Evolutionary conservation across 2,113 vertebrate species (phyloP).

Genomic region (Sander vitreus): DNA sequence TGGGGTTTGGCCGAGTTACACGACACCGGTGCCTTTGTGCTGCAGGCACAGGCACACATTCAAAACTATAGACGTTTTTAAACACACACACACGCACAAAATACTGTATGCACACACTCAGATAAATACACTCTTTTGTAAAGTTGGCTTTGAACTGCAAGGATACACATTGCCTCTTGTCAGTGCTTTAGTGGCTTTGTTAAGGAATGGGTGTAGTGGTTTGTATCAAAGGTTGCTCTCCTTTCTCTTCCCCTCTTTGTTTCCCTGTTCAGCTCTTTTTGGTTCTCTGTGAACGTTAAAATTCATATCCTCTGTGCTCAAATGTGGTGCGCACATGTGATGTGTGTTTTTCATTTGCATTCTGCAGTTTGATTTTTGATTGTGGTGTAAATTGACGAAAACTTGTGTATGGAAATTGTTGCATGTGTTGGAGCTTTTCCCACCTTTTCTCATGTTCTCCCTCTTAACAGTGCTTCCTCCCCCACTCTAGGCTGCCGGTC

Average conservation of each 20-base stretch:
- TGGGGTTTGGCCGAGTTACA: slow-evolving; percentile 65
- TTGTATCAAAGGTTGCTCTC: slow-evolving; percentile 59
- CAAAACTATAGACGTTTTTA: slow-evolving; percentile 17
- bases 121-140: slow-evolving; percentile 51
- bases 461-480: neutral
- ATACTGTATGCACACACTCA: slow-evolving; percentile 53
- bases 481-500: neutral
- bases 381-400: neutral
- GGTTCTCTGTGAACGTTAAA: slow-evolving; percentile 13
- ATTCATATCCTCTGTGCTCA: neutral
- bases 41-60: slow-evolving; percentile 53
- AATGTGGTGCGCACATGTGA: slow-evolving; percentile 32
- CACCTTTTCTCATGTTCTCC: slow-evolving; percentile 10
- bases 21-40: slow-evolving; percentile 70
- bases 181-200: slow-evolving; percentile 60
- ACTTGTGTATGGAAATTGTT: slow-evolving; percentile 1
- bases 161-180: slow-evolving; percentile 54
- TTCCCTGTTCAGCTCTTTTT: slow-evolving; percentile 28
- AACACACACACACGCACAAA: slow-evolving; percentile 29
- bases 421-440: slow-evolving; percentile 5
- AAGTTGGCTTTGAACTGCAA: slow-evolving; percentile 64
- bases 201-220: slow-evolving; percentile 56
- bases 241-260: slow-evolving; percentile 36
- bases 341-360: slow-evolving; percentile 25
- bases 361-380: slow-evolving; percentile 2